Percentiles rank a stretch among this genome's conserved stretches.
Conservation (phyloP, 1,140 invertebrate species). For the Megalonaias nervosa region DNA sequence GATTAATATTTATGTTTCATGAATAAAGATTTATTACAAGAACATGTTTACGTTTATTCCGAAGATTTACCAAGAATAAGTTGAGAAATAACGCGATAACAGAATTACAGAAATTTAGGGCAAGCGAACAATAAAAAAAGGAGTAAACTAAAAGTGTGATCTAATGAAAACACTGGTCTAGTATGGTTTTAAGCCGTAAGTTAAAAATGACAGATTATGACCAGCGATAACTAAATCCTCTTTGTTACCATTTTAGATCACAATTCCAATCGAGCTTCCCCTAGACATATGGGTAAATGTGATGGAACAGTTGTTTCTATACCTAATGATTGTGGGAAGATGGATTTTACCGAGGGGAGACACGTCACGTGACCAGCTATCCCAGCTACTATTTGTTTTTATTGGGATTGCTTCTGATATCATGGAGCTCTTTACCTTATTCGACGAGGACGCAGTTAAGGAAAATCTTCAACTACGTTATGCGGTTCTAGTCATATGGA, state of each 20-base stretch:
- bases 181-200: too few relatives aligned
- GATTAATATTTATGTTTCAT: too few relatives aligned
- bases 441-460: conserved; percentile 71
- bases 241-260: conserved; percentile 33
- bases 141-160: too few relatives aligned
- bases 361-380: conserved; percentile 91
- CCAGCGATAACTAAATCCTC: too few relatives aligned
- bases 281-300: conserved; percentile 78
- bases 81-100: too few relatives aligned
- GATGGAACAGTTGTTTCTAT: conserved; percentile 87
- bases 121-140: too few relatives aligned
- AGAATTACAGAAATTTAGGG: too few relatives aligned
- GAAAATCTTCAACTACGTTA: conserved; percentile 45
- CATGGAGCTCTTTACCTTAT: conserved; percentile 95
- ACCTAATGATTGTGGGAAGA: conserved; percentile 88
- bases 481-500: conserved; percentile 69
- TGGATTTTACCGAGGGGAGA: conserved; percentile 92
- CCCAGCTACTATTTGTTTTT: conserved; percentile 87
- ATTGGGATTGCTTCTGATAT: conserved; percentile 91
- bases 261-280: conserved; percentile 44
- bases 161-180: too few relatives aligned
- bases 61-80: too few relatives aligned
- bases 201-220: too few relatives aligned
- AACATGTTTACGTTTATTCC: too few relatives aligned
- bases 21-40: too few relatives aligned